These are phyloP conservation scores for Hyposmocoma kahamanoa DNA, from an alignment of 1,140 invertebrate species.

Conservation along the genomic window DNA sequence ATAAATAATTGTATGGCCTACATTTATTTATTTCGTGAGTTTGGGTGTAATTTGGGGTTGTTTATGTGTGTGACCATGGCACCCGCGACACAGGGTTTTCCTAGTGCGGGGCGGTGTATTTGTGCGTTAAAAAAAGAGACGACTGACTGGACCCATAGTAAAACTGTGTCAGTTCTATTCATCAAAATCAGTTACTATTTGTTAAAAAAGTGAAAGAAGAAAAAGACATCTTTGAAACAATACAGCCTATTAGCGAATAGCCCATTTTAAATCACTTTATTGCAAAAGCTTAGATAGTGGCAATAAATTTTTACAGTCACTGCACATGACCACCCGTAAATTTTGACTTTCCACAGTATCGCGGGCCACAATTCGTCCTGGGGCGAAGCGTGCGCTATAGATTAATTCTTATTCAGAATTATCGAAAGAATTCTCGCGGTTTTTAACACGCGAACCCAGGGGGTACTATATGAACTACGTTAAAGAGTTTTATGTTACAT, in stretches of 20 bases:
- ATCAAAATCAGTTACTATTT: too few species aligned
- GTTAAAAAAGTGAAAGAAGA: too few species aligned
- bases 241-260: neutral
- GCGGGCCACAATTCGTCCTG: conserved; percentile 24
- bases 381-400: conserved; percentile 35
- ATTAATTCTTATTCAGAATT: conserved; percentile 30
- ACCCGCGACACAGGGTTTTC: too few species aligned
- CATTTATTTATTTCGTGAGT: too few species aligned
- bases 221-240: neutral
- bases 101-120: too few species aligned
- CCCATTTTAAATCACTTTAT: conserved; percentile 47
- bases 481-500: neutral
- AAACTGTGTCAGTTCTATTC: too few species aligned
- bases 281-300: conserved; percentile 37
- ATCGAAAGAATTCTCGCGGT: conserved; percentile 23
- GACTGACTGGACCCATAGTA: too few species aligned
- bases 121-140: too few species aligned
- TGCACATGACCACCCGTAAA: conserved; percentile 41
- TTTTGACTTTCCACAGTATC: conserved; percentile 40
- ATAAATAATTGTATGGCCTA: too few species aligned
- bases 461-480: neutral
- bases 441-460: conserved; percentile 13
- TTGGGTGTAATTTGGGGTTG: too few species aligned
- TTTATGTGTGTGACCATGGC: too few species aligned
- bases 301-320: conserved; percentile 37